Evolutionary conservation across 2,888 invertebrate genomes (phyloP), one percentile per base, ranked within the genome.

Genomic region (Euproctis similis): DNA sequence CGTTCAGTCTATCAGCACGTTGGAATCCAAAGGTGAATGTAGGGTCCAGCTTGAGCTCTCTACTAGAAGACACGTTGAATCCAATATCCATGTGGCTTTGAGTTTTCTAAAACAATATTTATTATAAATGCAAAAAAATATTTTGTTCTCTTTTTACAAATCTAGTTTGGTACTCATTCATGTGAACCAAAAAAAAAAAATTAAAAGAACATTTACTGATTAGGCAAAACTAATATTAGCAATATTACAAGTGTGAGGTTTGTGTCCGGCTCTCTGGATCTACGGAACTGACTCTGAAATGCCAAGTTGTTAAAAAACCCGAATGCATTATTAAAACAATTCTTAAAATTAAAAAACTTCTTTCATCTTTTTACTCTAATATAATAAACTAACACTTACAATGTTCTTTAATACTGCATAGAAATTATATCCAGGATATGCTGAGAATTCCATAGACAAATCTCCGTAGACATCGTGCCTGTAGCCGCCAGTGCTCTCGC

Each of bases 391-490:
- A 9, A 25, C 35, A 62, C 85, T 80, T 64, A 90, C 90, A 76
- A 88, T 81, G 76, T 90, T 89, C 41, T 87, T 89, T 13, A 87
- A 52, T 24, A 89, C 86, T 1, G 90, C 75, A 33, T 87, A 88
- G 58, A 92, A 90, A 63, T 93, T 90, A 31, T 91, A 86, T 19
- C 88, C 87, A 0, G 93, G 91, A 71, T 94, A 93, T 0, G 93
- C 92, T 0, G 92, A 89, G 7, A 92, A 91, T 33, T 89, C 87
- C 46, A 95, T 76, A 22, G 89, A 88, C 26, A 92, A 62, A 31
- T 89, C 88, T 0, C 90, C 91, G 23, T 88, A 86, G 44, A 89
- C 64, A 40, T 89, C 86, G 4, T 86, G 86, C 28, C 89, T 63
- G 10, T 85, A 86, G 12, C 86, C 87, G 3, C 87, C 69, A 0